Conservation (phyloP, 1,140 invertebrate genomes). For the Reticulitermes speratus region DNA sequence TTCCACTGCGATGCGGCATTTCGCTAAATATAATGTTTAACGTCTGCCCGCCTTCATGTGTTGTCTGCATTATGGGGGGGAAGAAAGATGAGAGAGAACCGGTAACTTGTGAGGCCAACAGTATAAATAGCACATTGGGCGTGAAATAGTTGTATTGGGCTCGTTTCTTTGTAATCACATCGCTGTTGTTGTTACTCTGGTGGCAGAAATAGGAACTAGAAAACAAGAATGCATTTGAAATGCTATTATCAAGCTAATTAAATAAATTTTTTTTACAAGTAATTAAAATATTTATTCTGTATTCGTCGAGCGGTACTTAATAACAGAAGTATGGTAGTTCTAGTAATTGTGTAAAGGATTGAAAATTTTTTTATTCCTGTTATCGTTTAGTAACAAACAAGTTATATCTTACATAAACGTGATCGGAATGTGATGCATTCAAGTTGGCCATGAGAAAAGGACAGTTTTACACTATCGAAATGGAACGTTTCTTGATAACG, state of each 20-base stretch:
- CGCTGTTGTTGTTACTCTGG: background rate
- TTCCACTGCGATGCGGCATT: background rate
- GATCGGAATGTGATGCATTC: background rate
- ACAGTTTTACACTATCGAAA: too few relatives aligned
- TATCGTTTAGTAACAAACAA: background rate
- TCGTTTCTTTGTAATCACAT: background rate
- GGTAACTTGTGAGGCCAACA: background rate
- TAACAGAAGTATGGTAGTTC: background rate
- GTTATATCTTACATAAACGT: background rate
- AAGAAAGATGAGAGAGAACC: background rate
- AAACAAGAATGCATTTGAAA: background rate
- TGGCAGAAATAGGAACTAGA: background rate
- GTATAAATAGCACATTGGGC: background rate
- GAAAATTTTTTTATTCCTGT: background rate
- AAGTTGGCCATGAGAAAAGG: too few relatives aligned
- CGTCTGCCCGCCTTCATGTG: background rate
- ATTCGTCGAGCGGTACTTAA: too few relatives aligned
- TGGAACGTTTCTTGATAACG: too few relatives aligned
- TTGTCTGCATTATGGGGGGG: background rate
- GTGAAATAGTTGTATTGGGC: background rate
- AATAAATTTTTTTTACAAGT: background rate
- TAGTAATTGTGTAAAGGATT: background rate
- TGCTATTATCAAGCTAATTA: background rate
- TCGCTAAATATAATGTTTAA: background rate
- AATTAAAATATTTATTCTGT: background rate